A percentile compares a stretch with the other conserved stretches of the same genome.
These are phyloP conservation scores for Elaeidobius kamerunicus DNA, from an alignment of 2,888 invertebrate species.

Conservation along the genomic window DNA sequence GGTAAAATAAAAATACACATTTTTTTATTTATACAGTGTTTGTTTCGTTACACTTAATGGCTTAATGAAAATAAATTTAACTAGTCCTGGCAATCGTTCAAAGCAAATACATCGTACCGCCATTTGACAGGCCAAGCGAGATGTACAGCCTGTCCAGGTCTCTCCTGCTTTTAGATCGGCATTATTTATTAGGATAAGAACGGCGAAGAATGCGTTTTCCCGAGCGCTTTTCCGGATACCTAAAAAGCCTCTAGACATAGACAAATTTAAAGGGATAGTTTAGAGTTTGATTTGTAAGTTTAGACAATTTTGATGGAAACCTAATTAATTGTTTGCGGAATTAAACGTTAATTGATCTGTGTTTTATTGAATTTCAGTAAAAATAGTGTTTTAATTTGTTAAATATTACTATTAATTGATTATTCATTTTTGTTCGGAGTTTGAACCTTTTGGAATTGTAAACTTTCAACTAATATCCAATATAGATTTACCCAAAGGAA, in stretches of 20 bases:
- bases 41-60: too few relatives aligned
- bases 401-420: too few relatives aligned
- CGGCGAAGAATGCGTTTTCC: slow-evolving; percentile 9
- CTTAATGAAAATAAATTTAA: background rate
- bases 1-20: too few relatives aligned
- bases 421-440: too few relatives aligned
- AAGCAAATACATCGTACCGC: slow-evolving; percentile 5
- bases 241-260: background rate
- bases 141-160: background rate
- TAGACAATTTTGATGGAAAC: background rate
- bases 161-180: slow-evolving; percentile 5
- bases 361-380: background rate
- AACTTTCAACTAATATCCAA: too few relatives aligned
- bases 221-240: too few relatives aligned
- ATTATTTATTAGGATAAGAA: slow-evolving; percentile 13
- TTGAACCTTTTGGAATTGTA: too few relatives aligned
- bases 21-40: too few relatives aligned
- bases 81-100: slow-evolving; percentile 8
- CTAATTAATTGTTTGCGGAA: background rate
- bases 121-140: slow-evolving; percentile 8
- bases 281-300: background rate
- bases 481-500: too few relatives aligned
- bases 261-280: background rate
- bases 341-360: too few relatives aligned
- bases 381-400: background rate